Evolutionary conservation across 2,113 vertebrate species (phyloP), one percentile per base, ranked within the genome.

Genomic region (Melierax canorus): DNA sequence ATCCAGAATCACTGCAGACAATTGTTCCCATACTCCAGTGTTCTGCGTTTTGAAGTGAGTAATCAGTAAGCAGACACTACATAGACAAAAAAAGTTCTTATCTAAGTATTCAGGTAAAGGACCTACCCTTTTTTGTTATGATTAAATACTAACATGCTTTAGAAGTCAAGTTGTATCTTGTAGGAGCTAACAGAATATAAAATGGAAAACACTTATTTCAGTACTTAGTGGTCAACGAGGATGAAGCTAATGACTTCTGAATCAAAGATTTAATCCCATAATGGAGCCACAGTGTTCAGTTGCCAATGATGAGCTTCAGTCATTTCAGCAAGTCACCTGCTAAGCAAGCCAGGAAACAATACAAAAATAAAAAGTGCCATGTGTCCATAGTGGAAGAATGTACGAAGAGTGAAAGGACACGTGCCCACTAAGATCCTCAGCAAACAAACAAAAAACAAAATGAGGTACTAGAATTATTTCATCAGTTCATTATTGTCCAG

Each of bases 1-100:
- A 87, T 75, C 77, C 86, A 87, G 68, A 89, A 91, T 39, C 62
- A 91, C 12, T 68, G 76, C 76, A 97, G 83, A 81, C 83, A 64
- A 68, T 81, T 64, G 76, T 91, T 97, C 86, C 86, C 91, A 92
- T 96, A 76, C 74, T 56, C 51, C 3, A 5, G 1, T 76, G 76
- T 69, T 92, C 85, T 68, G 73, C 53, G 73, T 94, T 79, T 95
- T 78, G 4, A 93, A 94, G 59, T 90, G 78, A 97, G 46, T 84
- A 94, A 96, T 87, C 77, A 91, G 83, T 66, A 91, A 79, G 91
- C 80, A 95, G 91, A 87, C 89, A 94, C 78, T 73, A 88, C 85
- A 82, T 0, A 92, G 67, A 88, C 83, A 84, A 75, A 74, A 85
- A 59, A 32, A 82, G 32, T 55, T 69, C 73, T 91, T 92, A 91